phyloP scores from a whole-genome alignment of 2,113 vertebrate genomes.

The Falco punctatus region DNA sequence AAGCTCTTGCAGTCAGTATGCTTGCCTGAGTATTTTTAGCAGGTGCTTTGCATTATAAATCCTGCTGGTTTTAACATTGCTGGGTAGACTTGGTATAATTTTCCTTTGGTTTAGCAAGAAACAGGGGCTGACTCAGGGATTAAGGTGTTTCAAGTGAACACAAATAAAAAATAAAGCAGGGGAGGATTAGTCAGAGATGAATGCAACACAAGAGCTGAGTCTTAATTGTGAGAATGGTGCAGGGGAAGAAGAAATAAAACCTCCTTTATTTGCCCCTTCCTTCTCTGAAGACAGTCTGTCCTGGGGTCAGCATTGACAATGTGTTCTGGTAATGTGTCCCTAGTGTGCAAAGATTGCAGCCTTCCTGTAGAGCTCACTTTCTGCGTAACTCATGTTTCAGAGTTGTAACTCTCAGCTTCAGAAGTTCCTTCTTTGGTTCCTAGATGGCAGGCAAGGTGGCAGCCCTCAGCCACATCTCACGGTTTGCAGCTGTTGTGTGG shows the following conservation, averaged over 20 bases:
- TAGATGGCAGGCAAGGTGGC: not conserved
- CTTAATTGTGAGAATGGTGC: conserved; percentile 9
- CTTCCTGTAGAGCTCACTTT: not conserved
- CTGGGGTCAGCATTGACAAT: not conserved
- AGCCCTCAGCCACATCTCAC: not conserved
- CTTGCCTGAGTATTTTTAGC: conserved; percentile 70
- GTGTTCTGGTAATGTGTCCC: not conserved
- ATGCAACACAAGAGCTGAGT: not conserved
- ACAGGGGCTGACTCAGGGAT: conserved; percentile 74
- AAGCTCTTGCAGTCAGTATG: conserved; percentile 35
- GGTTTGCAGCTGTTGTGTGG: not conserved
- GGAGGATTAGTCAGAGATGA: conserved; percentile 7
- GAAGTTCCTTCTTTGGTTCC: not conserved
- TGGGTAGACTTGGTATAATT: conserved; percentile 65
- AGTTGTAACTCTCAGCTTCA: not conserved
- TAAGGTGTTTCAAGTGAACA: conserved; percentile 68
- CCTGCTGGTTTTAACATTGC: conserved; percentile 47
- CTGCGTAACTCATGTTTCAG: not conserved
- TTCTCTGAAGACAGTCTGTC: not conserved
- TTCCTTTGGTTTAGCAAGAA: conserved; percentile 77
- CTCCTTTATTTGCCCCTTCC: not conserved
- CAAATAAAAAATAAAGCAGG: conserved; percentile 12
- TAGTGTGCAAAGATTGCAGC: not conserved
- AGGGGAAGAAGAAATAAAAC: not conserved
- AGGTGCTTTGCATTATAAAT: conserved; percentile 64